Evolutionary conservation across 1,140 invertebrate species (phyloP), one percentile per base, ranked within the genome.

Genomic region (Cylas formicarius): DNA sequence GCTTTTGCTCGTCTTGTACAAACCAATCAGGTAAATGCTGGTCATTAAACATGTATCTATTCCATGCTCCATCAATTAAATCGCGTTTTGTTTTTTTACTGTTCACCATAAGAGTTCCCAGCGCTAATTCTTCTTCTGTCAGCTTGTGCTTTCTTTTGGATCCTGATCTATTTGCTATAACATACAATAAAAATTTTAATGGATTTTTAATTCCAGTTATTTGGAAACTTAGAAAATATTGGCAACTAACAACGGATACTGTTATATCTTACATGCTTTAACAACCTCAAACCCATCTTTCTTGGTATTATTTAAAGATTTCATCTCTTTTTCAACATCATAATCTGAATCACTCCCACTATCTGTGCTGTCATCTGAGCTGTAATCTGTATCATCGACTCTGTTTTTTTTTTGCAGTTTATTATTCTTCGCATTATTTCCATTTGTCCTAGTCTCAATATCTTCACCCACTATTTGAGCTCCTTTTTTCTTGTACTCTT

Each of bases 11-110:
- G 59, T 99, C 96, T 46, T 90, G 76, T 0, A 81, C 73, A 74
- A 99, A 99, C 97, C 97, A 99, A 52, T 86, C 84, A 0, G 97
- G 97, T 21, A 99, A 68, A 62, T 88, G 79, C 6, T 81, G 78
- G 66, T 98, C 95, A 53, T 87, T 86, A 56, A 89, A 89, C 0
- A 79, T 76, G 61, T 86, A 94, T 52, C 90, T 77, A 68, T 96
- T 95, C 89, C 90, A 96, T 2, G 77, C 89, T 13, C 73, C 81
- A 67, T 97, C 91, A 17, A 84, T 73, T 7, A 97, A 63, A 62
- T 97, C 89, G 19, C 88, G 72, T 53, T 85, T 86, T 5, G 77
- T 75, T 68, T 94, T 95, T 62, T 84, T 82, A 39, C 88, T 91
- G 32, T 86, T 77, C 3, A 86, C 76, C 65, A 97, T 72, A 60